Evolutionary conservation across 2,113 vertebrate genomes (phyloP).

Genomic region (Myiopsitta monachus): DNA sequence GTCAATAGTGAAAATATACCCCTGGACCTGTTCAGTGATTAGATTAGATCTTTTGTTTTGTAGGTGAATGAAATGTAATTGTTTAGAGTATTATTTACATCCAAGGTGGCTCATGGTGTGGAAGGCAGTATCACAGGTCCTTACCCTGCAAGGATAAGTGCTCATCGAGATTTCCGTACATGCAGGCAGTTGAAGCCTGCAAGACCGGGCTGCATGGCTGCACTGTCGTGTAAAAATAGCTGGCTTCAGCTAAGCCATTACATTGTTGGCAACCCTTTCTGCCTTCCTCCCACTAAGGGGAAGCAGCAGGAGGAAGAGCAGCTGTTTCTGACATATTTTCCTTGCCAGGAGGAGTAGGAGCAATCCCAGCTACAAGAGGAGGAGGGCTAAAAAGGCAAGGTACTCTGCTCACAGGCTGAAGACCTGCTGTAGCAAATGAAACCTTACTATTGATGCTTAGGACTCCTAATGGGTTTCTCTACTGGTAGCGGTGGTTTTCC

Average conservation of each 20-base stretch:
- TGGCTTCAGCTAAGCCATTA: constrained; percentile 3
- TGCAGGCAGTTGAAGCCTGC: neutral
- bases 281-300: neutral
- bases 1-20: neutral
- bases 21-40: neutral
- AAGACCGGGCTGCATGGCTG: neutral
- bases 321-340: constrained; percentile 45
- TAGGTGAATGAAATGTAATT: neutral
- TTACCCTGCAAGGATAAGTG: neutral
- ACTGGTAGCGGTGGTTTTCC: neutral
- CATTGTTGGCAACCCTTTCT: constrained; percentile 28
- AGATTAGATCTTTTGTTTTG: neutral
- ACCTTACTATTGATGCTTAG: neutral
- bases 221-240: neutral
- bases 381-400: neutral
- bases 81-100: neutral
- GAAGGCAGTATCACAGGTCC: neutral
- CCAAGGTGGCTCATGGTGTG: neutral
- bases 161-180: accelerated
- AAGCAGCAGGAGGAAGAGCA: constrained; percentile 39
- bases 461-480: neutral
- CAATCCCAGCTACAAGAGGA: neutral
- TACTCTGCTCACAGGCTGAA: neutral
- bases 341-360: constrained; percentile 34
- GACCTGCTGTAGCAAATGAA: neutral